Conservation (phyloP, 1,140 invertebrate species). For the Megathymus violae region DNA sequence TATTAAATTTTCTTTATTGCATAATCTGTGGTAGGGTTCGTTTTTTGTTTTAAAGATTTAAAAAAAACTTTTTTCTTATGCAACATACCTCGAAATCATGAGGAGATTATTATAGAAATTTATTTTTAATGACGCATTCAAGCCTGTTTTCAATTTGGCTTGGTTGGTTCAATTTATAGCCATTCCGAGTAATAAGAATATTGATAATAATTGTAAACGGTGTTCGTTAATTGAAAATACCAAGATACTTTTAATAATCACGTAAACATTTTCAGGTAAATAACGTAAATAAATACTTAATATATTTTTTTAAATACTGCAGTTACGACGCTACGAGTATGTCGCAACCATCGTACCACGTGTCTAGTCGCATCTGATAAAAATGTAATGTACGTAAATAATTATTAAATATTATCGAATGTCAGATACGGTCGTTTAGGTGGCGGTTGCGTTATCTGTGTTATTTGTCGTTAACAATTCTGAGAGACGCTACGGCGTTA, state of each 20-base stretch:
- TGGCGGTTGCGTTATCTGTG: constrained; percentile 74
- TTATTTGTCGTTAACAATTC: constrained; percentile 80
- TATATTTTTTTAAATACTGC: constrained; percentile 32
- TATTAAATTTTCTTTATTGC: too few species aligned
- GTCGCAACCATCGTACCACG: constrained; percentile 39
- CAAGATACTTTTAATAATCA: constrained; percentile 15
- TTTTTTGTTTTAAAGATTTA: too few species aligned
- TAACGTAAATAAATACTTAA: constrained; percentile 11
- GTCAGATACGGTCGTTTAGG: constrained; percentile 77
- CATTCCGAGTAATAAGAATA: too few species aligned
- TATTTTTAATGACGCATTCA: too few species aligned
- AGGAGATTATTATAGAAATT: too few species aligned
- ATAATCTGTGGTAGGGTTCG: too few species aligned
- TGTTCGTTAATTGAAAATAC: constrained; percentile 26
- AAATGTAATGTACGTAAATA: constrained; percentile 55
- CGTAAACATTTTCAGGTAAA: constrained; percentile 13
- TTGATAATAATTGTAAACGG: too few species aligned
- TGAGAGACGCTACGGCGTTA: constrained; percentile 62
- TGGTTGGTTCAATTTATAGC: too few species aligned
- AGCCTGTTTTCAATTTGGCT: too few species aligned
- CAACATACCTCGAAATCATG: too few species aligned
- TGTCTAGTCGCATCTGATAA: constrained; percentile 49
- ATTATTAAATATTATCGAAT: constrained; percentile 82
- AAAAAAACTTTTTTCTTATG: too few species aligned
- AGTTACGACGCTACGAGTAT: too few species aligned